A percentile compares a stretch with the other conserved stretches of the same genome.
These are phyloP conservation scores for Emydoidea blandingii DNA, from an alignment of 2,797 vertebrate species.

Conservation along the genomic window DNA sequence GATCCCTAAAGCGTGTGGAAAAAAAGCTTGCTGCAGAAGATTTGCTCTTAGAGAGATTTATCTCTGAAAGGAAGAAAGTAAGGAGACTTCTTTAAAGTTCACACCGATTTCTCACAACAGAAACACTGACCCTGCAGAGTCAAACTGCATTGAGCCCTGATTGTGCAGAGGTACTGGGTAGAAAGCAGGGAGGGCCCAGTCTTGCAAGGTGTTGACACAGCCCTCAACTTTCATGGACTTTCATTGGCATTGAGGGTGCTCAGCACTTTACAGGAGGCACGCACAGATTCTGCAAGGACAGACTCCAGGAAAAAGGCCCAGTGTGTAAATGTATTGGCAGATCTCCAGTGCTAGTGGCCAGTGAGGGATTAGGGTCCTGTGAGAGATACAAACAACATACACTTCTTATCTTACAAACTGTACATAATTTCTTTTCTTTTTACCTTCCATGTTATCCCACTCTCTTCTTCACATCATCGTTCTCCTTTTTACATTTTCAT, in stretches of 20 bases:
- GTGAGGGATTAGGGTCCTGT: background rate
- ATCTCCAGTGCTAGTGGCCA: background rate
- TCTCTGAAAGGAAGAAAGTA: constrained; percentile 50
- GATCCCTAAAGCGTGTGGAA: constrained; percentile 9
- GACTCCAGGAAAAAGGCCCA: background rate
- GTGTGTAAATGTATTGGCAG: background rate
- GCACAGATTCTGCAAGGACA: constrained; percentile 25
- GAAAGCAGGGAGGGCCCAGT: background rate
- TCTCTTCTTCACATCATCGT: background rate
- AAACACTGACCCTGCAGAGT: background rate
- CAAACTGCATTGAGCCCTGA: background rate
- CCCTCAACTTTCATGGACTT: background rate
- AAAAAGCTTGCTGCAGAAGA: constrained; percentile 27
- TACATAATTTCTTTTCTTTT: background rate
- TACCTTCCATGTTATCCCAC: background rate
- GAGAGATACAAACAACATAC: background rate
- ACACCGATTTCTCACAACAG: constrained; percentile 3
- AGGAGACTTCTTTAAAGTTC: background rate
- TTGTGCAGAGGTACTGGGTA: background rate
- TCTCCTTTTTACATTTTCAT: background rate
- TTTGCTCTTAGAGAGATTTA: constrained; percentile 31
- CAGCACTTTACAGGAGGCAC: background rate
- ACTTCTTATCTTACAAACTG: background rate
- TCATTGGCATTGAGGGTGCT: background rate
- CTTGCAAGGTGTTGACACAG: background rate